Base-by-base conservation (phyloP, 2,113 vertebrate genomes). In the Dasyornis broadbenti region DNA sequence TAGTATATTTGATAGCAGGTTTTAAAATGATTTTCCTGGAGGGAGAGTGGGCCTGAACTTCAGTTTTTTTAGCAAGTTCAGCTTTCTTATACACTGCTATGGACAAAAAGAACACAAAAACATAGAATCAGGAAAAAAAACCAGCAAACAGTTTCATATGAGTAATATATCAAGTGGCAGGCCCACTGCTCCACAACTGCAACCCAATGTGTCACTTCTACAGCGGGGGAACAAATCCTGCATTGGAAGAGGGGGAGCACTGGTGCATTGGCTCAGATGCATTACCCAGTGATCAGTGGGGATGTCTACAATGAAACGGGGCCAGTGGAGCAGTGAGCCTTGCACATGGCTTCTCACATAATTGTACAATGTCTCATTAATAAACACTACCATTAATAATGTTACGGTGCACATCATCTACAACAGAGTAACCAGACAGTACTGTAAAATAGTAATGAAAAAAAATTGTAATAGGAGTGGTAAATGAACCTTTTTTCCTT, bases 401-500 rank as follows among this genome's bases (percentile, higher is more conserved):
- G 52, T 86, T 89, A 97, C 7, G 47, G 63, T 84, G 77, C 60
- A 64, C n/a, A 40, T 91, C 49, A 93, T 87, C 53, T 84, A 91
- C 71, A 88, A 91, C 77, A 95, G 79, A 96, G 87, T 64, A 95
- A 96, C 45, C 30, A 30, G 15, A 70, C 11, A 94, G 92, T 90
- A 98, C 37, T 52, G 81, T 53, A 95, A 90, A 91, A 95, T 4
- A 96, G 82, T 45, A 45, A 95, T n/a, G 7, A 13, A 79, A 24
- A 33, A n/a, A 35, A 68, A 95, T 50, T 52, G 70, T 95, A 96
- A 95, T 92, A 98, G 97, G 97, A 98, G 97, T 96, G 94, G 97
- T 96, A 98, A 96, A 96, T 98, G 96, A 98, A 99, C 99, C 99
- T 99, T 99, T 99, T 99, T 99, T 99, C 98, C 99, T 99, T 98